A percentile compares a stretch with the other conserved stretches of the same genome.
Evolutionary conservation across 2,888 invertebrate species (phyloP).

Genomic region (Ornithoptera priamus): DNA sequence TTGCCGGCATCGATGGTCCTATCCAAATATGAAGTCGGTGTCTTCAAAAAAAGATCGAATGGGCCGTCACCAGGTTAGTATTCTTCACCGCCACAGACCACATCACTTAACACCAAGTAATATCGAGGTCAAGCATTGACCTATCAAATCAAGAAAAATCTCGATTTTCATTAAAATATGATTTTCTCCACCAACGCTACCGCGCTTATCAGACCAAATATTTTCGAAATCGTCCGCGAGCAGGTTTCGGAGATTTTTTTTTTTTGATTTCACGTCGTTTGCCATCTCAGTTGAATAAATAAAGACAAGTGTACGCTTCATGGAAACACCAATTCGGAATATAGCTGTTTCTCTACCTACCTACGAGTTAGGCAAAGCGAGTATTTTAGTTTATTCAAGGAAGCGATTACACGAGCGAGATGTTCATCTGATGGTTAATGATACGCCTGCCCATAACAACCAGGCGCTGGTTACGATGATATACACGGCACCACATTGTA

Average conservation of each 20-base stretch:
- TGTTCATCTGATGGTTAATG: too few species aligned
- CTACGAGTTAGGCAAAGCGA: constrained; percentile 12
- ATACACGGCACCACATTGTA: too few species aligned
- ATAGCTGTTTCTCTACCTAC: constrained; percentile 40
- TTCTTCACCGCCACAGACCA: too few species aligned
- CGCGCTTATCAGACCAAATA: constrained; percentile 63
- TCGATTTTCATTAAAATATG: not conserved
- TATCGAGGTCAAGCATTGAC: not conserved
- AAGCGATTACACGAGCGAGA: too few species aligned
- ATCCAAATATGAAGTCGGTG: too few species aligned
- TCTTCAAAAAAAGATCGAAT: too few species aligned
- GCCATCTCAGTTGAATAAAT: constrained; percentile 72
- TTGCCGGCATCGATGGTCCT: too few species aligned
- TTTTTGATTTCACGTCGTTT: constrained; percentile 54
- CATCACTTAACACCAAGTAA: too few species aligned
- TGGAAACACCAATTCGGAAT: constrained; percentile 62
- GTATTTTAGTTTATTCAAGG: not conserved
- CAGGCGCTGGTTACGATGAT: too few species aligned
- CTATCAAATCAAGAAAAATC: not conserved
- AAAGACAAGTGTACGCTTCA: constrained; percentile 66
- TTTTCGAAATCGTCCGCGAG: constrained; percentile 71
- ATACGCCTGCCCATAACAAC: too few species aligned
- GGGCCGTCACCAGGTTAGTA: too few species aligned
- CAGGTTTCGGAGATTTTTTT: constrained; percentile 72
- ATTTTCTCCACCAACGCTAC: constrained; percentile 45